Conservation (phyloP, 2,797 vertebrate genomes). For the Cyprinodon diabolis region DNA sequence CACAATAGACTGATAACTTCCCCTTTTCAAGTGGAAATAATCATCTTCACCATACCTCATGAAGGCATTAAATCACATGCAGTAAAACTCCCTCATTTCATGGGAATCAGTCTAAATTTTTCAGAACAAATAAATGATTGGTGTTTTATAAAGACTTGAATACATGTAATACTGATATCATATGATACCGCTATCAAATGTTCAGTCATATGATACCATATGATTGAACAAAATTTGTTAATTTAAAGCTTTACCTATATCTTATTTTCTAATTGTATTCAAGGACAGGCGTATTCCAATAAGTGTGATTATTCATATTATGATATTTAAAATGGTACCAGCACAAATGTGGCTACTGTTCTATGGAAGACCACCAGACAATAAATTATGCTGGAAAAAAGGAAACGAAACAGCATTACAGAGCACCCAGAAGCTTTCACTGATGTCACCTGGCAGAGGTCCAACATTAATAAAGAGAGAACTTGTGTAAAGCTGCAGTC, state of each 20-base stretch:
- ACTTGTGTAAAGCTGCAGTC: constrained; percentile 69
- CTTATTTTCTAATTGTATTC: not conserved
- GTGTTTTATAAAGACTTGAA: not conserved
- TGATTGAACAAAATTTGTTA: not conserved
- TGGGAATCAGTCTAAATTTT: not conserved
- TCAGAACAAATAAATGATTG: not conserved
- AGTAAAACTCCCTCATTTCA: not conserved
- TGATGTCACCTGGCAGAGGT: constrained; percentile 73
- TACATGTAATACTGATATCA: no score
- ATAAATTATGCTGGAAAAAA: constrained; percentile 38
- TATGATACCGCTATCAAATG: no score
- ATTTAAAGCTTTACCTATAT: not conserved
- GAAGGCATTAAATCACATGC: no score
- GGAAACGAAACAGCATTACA: constrained; percentile 49
- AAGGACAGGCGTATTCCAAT: not conserved
- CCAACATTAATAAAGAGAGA: constrained; percentile 72
- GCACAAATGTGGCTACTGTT: constrained; percentile 24
- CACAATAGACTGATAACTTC: no score
- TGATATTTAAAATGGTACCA: constrained; percentile 4
- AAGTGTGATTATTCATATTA: not conserved
- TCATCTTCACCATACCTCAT: no score
- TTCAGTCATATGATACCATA: no score
- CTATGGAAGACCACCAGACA: constrained; percentile 23
- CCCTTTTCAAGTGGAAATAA: no score
- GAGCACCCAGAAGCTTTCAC: constrained; percentile 46